Evolutionary conservation across 2,888 invertebrate genomes (phyloP), one percentile per base, ranked within the genome.

Genomic region (Anoplius nigerrimus): DNA sequence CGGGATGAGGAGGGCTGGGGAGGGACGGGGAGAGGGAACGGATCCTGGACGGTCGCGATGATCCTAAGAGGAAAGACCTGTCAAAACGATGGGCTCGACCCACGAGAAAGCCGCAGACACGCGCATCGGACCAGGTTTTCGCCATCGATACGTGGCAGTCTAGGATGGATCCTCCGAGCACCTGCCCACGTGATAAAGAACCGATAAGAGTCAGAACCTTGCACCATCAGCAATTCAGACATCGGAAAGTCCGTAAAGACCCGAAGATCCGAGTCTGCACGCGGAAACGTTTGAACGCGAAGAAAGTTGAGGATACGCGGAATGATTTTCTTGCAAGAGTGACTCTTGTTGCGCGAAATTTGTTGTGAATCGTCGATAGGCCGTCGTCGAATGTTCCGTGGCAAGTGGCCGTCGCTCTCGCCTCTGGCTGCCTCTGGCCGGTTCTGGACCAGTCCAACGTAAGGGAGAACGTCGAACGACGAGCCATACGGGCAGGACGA

Each of bases 11-110:
- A 68, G 18, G 57, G 20, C 22, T 48, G 54, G 24, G n/a, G n/a
- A n/a, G n/a, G n/a, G 51, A 51, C 52, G 34, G 45, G 22, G 53
- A 62, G 34, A 34, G 22, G 53, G 61, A 18, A 48, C 16, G 18
- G 48, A 48, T 48, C 48, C 48, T 48, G 2, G 48, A 1, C n/a
- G n/a, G 56, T 51, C 56, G 62, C 60, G 72, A 79, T 70, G 67
- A 67, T 71, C 68, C 52, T 75, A 63, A 76, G 59, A 74, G 66
- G 56, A 71, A 72, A 73, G 71, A 66, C 75, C 66, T 78, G 80
- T 82, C 78, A 72, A 78, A 78, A 79, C 70, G 75, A 73, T 66
- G 45, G 56, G 58, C 42, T 57, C 42, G 55, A 21, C 42, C 43
- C 45, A 13, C 11, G 27, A 60, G 55, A 34, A 13, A 34, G 34